Conservation (phyloP, 2,113 vertebrate species). For the Oreochromis tanganicae region DNA sequence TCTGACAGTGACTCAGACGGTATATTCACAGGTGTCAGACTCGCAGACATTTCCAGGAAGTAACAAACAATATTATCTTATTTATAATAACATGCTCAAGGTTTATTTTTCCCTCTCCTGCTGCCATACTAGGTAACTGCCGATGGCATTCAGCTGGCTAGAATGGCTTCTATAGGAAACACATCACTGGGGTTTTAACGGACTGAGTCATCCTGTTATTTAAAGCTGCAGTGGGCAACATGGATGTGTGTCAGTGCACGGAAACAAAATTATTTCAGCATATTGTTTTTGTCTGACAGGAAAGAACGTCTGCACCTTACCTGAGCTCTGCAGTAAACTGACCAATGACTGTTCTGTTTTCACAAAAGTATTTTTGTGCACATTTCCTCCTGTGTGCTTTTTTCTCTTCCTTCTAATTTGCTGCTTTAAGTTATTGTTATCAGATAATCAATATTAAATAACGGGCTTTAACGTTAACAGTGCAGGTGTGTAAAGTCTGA, state of each 20-base stretch:
- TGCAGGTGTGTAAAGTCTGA: background rate
- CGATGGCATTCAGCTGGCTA: background rate
- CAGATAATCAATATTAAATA: background rate
- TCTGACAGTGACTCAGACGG: background rate
- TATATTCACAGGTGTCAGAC: accelerated
- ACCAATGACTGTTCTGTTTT: background rate
- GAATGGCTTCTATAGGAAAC: background rate
- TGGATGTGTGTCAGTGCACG: background rate
- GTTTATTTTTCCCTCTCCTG: background rate
- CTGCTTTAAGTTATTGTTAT: background rate
- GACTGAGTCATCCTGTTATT: background rate
- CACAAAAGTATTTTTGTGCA: background rate
- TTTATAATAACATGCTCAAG: background rate
- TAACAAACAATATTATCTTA: background rate
- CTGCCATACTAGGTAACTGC: accelerated
- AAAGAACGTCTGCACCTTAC: background rate
- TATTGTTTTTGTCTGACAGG: background rate
- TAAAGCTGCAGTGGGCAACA: background rate
- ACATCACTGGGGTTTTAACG: background rate
- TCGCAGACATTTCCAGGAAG: background rate
- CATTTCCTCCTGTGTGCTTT: background rate
- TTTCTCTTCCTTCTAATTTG: background rate
- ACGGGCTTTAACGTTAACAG: background rate
- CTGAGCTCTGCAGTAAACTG: accelerated
- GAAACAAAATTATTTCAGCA: background rate